These are phyloP conservation scores for Mylabris phalerata DNA, from an alignment of 1,140 invertebrate genomes.

Conservation along the genomic window DNA sequence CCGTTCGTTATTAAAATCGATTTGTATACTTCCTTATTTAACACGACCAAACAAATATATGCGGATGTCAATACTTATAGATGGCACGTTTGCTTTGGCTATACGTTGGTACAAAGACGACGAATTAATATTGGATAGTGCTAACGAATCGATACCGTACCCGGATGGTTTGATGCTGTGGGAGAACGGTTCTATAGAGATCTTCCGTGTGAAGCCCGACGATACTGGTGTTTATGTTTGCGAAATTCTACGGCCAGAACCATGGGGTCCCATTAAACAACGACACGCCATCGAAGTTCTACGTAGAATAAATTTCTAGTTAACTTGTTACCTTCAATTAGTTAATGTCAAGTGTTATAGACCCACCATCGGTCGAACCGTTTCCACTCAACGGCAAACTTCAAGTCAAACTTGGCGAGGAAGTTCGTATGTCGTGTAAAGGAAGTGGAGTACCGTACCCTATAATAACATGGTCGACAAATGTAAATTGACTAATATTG, in stretches of 20 bases:
- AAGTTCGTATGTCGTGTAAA: constrained; percentile 62
- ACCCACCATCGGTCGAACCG: constrained; percentile 57
- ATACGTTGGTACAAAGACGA: constrained; percentile 54
- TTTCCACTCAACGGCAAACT: constrained; percentile 60
- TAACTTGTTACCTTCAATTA: not conserved
- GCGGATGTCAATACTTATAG: constrained; percentile 17
- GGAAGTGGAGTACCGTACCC: constrained; percentile 60
- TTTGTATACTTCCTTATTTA: too few relatives aligned
- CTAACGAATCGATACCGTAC: constrained; percentile 42
- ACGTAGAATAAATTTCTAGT: constrained; percentile 48
- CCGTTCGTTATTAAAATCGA: too few relatives aligned
- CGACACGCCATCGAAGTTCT: constrained; percentile 68
- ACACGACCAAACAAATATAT: too few relatives aligned
- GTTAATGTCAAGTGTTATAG: constrained; percentile 40
- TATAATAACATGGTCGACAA: constrained; percentile 60
- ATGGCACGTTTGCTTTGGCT: constrained; percentile 26
- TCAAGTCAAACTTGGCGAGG: constrained; percentile 62
- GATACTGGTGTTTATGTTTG: constrained; percentile 71
- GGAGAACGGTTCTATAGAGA: constrained; percentile 63
- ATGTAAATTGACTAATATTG: constrained; percentile 44
- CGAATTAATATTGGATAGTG: constrained; percentile 55
- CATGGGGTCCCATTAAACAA: constrained; percentile 57
- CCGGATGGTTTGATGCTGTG: constrained; percentile 54
- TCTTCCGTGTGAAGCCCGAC: constrained; percentile 50
- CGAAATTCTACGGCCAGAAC: constrained; percentile 52